Conservation (phyloP, 2,797 vertebrate species). For the Decapterus maruadsi region DNA sequence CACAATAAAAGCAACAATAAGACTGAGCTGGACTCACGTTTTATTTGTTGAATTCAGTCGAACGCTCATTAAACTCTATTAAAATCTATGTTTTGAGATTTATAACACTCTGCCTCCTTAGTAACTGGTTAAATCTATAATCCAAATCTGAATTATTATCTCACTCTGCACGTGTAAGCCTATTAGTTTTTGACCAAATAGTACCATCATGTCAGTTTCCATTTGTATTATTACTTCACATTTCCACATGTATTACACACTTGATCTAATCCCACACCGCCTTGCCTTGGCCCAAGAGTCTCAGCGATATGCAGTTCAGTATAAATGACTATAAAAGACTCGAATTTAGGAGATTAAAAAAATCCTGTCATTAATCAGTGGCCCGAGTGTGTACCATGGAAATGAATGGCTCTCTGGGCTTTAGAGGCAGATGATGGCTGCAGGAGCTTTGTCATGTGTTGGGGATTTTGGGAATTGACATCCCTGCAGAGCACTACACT, state of each 20-base stretch:
- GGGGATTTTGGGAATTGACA: constrained; percentile 45
- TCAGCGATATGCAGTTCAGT: not conserved
- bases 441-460: constrained; percentile 43
- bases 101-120: not conserved
- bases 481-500: constrained; percentile 44
- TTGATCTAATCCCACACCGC: not conserved
- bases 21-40: not conserved
- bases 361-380: constrained; percentile 29
- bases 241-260: not conserved
- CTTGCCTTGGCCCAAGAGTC: not conserved
- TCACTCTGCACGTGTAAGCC: not conserved
- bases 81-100: not conserved
- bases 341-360: constrained; percentile 16
- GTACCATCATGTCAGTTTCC: not conserved
- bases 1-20: not conserved
- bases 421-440: constrained; percentile 32
- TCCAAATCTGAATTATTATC: not conserved
- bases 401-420: constrained; percentile 18
- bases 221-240: not conserved
- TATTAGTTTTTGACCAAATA: not conserved
- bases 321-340: constrained; percentile 1
- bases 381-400: constrained; percentile 5
- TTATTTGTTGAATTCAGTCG: not conserved
- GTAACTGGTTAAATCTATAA: not conserved
- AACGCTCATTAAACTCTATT: not conserved